Evolutionary conservation across 1,140 invertebrate species (phyloP), one percentile per base, ranked within the genome.

Genomic region (Agraylea sexmaculata): DNA sequence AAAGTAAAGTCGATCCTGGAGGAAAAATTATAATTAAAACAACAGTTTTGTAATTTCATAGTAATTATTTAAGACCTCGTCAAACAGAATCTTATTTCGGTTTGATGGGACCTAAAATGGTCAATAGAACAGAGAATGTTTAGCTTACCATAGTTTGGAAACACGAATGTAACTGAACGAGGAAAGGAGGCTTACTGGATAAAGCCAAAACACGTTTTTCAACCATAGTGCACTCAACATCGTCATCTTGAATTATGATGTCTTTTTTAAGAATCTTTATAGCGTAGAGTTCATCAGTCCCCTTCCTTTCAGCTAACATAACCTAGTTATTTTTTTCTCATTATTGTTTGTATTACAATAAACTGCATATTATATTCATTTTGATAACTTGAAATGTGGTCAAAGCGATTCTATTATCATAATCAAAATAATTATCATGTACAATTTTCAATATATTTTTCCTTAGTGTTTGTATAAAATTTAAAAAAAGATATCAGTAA

Each of bases 261-360:
- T 99, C 95, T 64, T 99, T 99, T 68, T 99, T 98, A 36, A 99
- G 66, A 48, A 99, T 97, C 72, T 99, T 99, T 29, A 99, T 95
- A 11, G 95, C 96, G 59, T 97, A 99, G 17, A 99, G 62, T 59
- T 99, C 93, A 60, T 98, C 91, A 0, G 92, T 94, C 10, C 89
- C 89, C 66, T 96, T 96, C 32, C 92, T 75, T 59, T 99, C 94
- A 6, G 91, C 93, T 37, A 99, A 60, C 69, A 98, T 80, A 4
- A 99, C 91, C 88, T 93, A 57, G 8, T 54, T 57, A 37, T 44
- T 39, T 18, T 36, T 37, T 17, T 27, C 3, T 25, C 18, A 21
- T 7, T 19, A 42, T n/a, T n/a, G n/a, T n/a, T n/a, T n/a, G n/a
- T n/a, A n/a, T n/a, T n/a, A n/a, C n/a, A n/a, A n/a, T n/a, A n/a